Evolutionary conservation across 2,888 invertebrate genomes (phyloP).

Genomic region (Acleris emargana): DNA sequence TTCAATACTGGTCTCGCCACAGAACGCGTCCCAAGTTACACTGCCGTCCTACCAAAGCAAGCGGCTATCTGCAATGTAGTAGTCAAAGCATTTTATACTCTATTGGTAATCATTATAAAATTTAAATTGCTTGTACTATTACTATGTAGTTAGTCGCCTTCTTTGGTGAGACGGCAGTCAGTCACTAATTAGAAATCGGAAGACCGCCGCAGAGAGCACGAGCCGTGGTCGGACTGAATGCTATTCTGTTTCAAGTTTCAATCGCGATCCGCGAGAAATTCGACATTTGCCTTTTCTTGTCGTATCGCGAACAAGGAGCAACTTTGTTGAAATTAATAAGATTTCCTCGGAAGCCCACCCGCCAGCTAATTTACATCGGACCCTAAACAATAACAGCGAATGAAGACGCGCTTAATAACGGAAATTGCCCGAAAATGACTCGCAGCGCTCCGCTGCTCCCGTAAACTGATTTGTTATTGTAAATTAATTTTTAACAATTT

Average conservation of each 20-base stretch:
- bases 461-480: conserved; percentile 57
- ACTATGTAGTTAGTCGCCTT: too few species aligned
- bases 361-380: conserved; percentile 65
- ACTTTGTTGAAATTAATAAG: conserved; percentile 58
- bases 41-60: too few species aligned
- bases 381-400: conserved; percentile 67
- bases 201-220: conserved; percentile 8
- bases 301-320: conserved; percentile 40
- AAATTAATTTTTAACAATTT: conserved; percentile 49
- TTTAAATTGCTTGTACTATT: too few species aligned
- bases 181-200: conserved; percentile 3
- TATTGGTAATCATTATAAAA: too few species aligned
- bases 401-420: conserved; percentile 64
- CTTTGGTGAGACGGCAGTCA: too few species aligned
- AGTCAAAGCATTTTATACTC: too few species aligned
- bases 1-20: too few species aligned
- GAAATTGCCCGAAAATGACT: conserved; percentile 65
- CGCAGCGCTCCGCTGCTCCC: conserved; percentile 49
- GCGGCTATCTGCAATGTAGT: too few species aligned
- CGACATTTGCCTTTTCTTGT: conserved; percentile 41
- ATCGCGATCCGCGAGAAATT: conserved; percentile 20
- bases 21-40: too few species aligned
- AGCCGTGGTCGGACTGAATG: not conserved
- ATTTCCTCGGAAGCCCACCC: conserved; percentile 57
- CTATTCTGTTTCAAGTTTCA: conserved; percentile 26